Base-by-base conservation (phyloP, 2,113 vertebrate genomes). In the Osmerus eperlanus region DNA sequence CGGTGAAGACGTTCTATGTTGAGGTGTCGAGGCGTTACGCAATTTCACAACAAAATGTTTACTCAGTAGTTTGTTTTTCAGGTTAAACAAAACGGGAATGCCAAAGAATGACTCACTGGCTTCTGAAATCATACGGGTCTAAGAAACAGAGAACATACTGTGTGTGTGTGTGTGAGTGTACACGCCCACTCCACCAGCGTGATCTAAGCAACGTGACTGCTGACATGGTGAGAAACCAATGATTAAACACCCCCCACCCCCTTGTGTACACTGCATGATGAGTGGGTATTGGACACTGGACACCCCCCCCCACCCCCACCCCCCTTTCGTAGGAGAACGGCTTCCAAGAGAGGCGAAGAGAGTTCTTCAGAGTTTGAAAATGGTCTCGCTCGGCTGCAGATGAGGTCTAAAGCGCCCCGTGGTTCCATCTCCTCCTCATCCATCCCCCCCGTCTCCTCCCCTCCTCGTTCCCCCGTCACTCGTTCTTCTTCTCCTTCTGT, bases 401-500 rank as follows among this genome's bases (percentile, higher is more conserved):
- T 0, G 8, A 68, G 32, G 54, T 67, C 53, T 70, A 72, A 68
- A 52, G 63, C 69, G 75, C 65, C 55, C 56, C 60, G 23, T 23
- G 28, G 2, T 58, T 47, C 15, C 18, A n/a, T 29, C 32, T 19
- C 56, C 12, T 4, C 14, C 52, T 58, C 16, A 14, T 16, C 73
- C 72, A 53, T 36, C 25, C 25, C 1, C 25, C 28, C 23, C 12
- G 6, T 32, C 59, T 23, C 12, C 59, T 61, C 3, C 8, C 13
- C 59, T 54, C 53, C 3, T 15, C 6, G 54, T 56, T 14, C 23
- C 15, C 28, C 28, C 60, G 29, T 77, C 93, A 99, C 78, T 98
- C 95, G 5, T 94, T 98, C 91, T 99, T 98, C 93, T 98, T 98
- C 81, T 99, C 97, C 87, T 99, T 99, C 84, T 98, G 95, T 89